Base-by-base conservation (phyloP, 2,888 invertebrate genomes). In the Melanotus villosus region DNA sequence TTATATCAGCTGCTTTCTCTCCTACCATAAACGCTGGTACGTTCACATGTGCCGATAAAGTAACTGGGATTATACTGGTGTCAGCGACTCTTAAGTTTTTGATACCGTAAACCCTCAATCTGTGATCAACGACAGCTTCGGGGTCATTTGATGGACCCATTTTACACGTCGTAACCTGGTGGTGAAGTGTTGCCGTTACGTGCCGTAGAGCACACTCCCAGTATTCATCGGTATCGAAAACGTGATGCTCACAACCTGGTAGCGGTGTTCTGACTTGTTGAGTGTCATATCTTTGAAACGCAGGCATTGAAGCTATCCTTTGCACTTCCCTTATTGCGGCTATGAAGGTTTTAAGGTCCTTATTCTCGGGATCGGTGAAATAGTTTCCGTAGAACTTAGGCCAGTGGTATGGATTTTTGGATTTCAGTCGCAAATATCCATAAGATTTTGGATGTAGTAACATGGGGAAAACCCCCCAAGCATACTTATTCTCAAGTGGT, bases 341-440 rank as follows among this genome's bases (percentile, higher is more conserved):
- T n/a, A 84, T 79, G 62, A 84, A 79, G 1, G 82, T 81, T 66
- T 77, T 80, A 1, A 83, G 70, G 70, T 84, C 84, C 86, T 89
- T 73, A 86, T 73, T 70, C 16, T 77, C 82, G 4, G 87, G 86
- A 77, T 90, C 88, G 0, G 90, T 87, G 79, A 96, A 89, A 82
- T 96, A 98, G 80, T 93, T 93, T 0, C 94, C 92, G 74, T 94
- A 89, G 59, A 95, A 87, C 12, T 88, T 84, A 0, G 96, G 94
- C 76, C 91, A 89, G 0, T 89, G 87, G 75, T 88, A 88, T 0
- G 95, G 94, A 81, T 95, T 90, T 66, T 86, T 89, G 9, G 90
- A 91, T 77, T 87, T 88, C 12, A 96, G 85, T 81, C 86, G 86
- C 0, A 93, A 82, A 69, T 89, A 86, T 0, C 93, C 93, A 73